Percentiles rank a stretch among this genome's conserved stretches.
Evolutionary conservation across 2,113 vertebrate genomes (phyloP).

Genomic region (Oryzias javanicus): DNA sequence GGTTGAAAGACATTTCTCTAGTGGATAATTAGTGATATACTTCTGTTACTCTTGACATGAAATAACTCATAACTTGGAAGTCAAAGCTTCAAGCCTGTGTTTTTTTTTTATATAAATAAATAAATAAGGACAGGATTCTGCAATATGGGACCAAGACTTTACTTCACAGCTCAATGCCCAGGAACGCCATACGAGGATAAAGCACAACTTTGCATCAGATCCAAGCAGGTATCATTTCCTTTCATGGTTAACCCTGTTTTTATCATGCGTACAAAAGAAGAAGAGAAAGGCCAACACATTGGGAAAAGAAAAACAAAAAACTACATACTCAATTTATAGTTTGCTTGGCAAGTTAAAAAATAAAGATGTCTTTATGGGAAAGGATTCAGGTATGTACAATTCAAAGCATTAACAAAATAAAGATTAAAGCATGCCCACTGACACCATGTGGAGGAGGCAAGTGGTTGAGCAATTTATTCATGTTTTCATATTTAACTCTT

Average conservation of each 20-base stretch:
- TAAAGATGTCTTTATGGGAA: conserved; percentile 69
- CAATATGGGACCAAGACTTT: conserved; percentile 56
- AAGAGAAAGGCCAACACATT: conserved; percentile 55
- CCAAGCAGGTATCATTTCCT: conserved; percentile 42
- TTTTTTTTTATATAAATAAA: neutral
- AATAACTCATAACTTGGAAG: neutral
- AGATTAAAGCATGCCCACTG: conserved; percentile 68
- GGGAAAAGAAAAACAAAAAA: conserved; percentile 31
- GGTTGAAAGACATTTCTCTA: too few relatives aligned
- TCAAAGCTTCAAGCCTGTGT: neutral
- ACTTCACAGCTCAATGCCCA: conserved; percentile 56
- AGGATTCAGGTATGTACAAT: conserved; percentile 71
- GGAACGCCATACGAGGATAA: conserved; percentile 27
- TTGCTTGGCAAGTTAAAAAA: conserved; percentile 69
- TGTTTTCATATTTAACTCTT: conserved; percentile 31
- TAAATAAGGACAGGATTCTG: conserved; percentile 30
- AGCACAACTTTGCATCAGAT: conserved; percentile 34
- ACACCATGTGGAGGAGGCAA: conserved; percentile 55
- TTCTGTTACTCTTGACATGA: too few relatives aligned
- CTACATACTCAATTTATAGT: conserved; percentile 45
- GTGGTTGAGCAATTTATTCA: conserved; percentile 30
- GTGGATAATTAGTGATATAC: too few relatives aligned
- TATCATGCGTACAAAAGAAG: conserved; percentile 66
- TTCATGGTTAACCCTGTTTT: conserved; percentile 59
- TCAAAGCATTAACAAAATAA: conserved; percentile 55